Percentiles rank a stretch among this genome's conserved stretches.
Evolutionary conservation across 2,888 invertebrate genomes (phyloP).

Genomic region (Ferrisia virgata): DNA sequence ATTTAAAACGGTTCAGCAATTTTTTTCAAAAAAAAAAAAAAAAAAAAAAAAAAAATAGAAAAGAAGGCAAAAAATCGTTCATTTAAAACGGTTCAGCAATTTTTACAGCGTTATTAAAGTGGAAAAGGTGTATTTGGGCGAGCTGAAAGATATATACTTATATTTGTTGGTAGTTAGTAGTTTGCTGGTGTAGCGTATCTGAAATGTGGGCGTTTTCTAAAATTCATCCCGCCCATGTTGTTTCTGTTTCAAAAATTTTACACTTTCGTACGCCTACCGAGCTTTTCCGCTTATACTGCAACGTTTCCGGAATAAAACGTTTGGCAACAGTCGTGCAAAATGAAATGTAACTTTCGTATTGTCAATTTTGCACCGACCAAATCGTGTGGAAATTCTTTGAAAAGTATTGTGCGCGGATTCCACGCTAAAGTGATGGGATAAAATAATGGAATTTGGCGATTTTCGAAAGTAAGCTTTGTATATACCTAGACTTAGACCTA

Average conservation of each 20-base stretch:
- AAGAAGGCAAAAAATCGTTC: too few species aligned
- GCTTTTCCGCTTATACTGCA: constrained; percentile 30
- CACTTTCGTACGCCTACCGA: constrained; percentile 19
- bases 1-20: too few species aligned
- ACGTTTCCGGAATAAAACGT: constrained; percentile 20
- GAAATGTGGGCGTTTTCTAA: constrained; percentile 36
- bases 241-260: constrained; percentile 36
- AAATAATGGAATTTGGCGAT: background rate
- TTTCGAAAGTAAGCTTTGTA: background rate
- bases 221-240: constrained; percentile 34
- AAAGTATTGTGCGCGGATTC: background rate
- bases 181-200: constrained; percentile 29
- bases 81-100: constrained; percentile 25
- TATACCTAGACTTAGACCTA: too few species aligned
- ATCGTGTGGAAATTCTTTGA: constrained; percentile 11
- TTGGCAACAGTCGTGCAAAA: background rate
- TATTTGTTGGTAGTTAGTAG: constrained; percentile 18
- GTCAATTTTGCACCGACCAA: constrained; percentile 13
- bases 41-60: too few species aligned
- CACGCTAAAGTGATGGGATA: background rate
- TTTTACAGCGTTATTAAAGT: constrained; percentile 13
- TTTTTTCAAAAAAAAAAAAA: too few species aligned
- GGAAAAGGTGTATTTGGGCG: constrained; percentile 13
- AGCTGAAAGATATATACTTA: constrained; percentile 5
- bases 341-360: constrained; percentile 10